Base-by-base conservation (phyloP, 1,140 invertebrate species). In the Drusus annulatus region DNA sequence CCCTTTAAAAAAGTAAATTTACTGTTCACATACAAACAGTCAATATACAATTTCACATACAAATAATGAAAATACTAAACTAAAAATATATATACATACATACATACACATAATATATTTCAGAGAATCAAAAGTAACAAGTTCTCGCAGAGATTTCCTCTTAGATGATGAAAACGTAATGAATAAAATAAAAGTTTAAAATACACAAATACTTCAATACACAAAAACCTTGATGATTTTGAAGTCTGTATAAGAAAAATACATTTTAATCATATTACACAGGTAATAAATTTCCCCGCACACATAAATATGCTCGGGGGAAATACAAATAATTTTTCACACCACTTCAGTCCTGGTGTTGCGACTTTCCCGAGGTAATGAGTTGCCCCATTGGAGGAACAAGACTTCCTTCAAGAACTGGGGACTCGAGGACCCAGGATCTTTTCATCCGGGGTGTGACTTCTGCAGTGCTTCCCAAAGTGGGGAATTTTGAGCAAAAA, bases 101-200 rank as follows among this genome's bases (percentile, higher is more conserved):
- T 73, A 75, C 56, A 75, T 75, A 75, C 73, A 74, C 56, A 75
- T n/a, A 74, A 31, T 58, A 36, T 19, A 25, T 60, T 58, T 25
- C 15, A 75, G 19, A 73, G 69, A 52, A 75, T 31, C 15, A 23
- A 60, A 58, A 23, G 52, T 75, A 31, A 36, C 6, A 19, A 75
- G 56, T 58, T 75, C 52, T 60, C 28, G n/a, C 28, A 58, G 52
- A 75, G 73, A 19, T 58, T 58, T 45, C 54, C n/a, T 45, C 36
- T 45, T 62, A 31, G 62, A 25, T 65, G 62, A 50, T 69, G 17
- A 65, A 8, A 23, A 45, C 23, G 10, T 25, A 17, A 51, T 54
- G 51, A 21, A n/a, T n/a, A n/a, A n/a, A n/a, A n/a, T n/a, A 3
- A 17, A 17, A 13, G 13, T n/a, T 28, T n/a, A 16, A 52, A 21